These are phyloP conservation scores for Carassius carassius DNA, from an alignment of 2,113 vertebrate genomes.

Conservation along the genomic window DNA sequence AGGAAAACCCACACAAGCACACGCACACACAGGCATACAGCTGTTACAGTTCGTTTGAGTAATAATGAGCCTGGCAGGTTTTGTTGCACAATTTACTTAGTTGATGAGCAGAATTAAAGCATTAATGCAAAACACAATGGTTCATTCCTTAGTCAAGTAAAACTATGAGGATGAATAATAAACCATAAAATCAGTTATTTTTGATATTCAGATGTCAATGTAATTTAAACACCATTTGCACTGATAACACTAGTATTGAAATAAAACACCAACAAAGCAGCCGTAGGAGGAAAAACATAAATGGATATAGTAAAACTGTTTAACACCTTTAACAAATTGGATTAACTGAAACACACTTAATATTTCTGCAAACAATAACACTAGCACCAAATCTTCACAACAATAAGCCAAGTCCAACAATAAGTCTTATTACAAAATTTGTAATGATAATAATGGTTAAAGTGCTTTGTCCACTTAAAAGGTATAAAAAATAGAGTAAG, in stretches of 20 bases:
- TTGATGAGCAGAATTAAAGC: slow-evolving; percentile 60
- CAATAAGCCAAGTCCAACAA: not conserved
- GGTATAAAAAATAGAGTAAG: slow-evolving; percentile 67
- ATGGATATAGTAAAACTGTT: not conserved
- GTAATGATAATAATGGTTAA: slow-evolving; percentile 39
- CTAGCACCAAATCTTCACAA: not conserved
- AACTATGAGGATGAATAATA: slow-evolving; percentile 12
- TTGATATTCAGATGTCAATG: not conserved
- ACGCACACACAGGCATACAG: slow-evolving; percentile 60
- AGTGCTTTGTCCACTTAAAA: slow-evolving; percentile 50
- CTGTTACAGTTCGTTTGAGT: slow-evolving; percentile 68
- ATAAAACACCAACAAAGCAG: not conserved
- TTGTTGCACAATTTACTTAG: slow-evolving; percentile 68
- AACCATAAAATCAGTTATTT: not conserved
- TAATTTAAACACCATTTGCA: not conserved
- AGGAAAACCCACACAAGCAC: slow-evolving; percentile 48
- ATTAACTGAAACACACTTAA: not conserved
- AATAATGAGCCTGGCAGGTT: slow-evolving; percentile 71
- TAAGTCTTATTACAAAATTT: slow-evolving; percentile 46
- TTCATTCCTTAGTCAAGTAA: slow-evolving; percentile 41
- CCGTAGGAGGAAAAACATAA: not conserved
- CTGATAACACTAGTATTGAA: not conserved
- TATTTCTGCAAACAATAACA: not conserved
- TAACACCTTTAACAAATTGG: not conserved
- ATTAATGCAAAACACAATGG: slow-evolving; percentile 63